Base-by-base conservation (phyloP, 2,888 invertebrate species). In the Hydriomena furcata region DNA sequence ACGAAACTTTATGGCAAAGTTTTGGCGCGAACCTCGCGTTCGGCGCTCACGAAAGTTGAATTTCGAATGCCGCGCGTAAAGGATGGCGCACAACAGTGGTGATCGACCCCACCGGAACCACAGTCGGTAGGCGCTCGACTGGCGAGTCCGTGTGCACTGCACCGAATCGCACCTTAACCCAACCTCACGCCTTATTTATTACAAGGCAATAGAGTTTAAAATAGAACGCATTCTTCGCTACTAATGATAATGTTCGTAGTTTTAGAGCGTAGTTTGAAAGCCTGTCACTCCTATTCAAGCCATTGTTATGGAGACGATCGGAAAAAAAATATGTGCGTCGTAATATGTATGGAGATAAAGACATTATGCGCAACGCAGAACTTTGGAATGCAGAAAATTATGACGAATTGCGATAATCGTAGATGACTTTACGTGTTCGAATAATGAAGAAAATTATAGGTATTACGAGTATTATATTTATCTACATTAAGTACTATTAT, bases 31-130 rank as follows among this genome's bases (percentile, higher is more conserved):
- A 79, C 51, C 61, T 65, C 60, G 65, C 76, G 73, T 71, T 59
- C 72, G 71, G 57, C 63, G 68, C 71, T 66, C 70, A 60, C 70
- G 73, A 78, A 71, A 73, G 73, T 67, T 65, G 69, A 70, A 66
- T 70, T 75, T 69, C 69, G 68, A 79, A 75, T 75, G 76, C 66
- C 71, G 67, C 70, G 62, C 60, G 76, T 84, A 79, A 84, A 80
- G 84, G 76, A 66, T 66, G 66, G 80, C 69, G 73, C 73, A 80
- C 82, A 82, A 60, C 68, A 58, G 63, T 80, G 81, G 87, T 88
- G 87, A 89, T 86, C 88, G 89, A 88, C 91, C 90, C 91, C 79
- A 91, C 91, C 91, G 91, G 91, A 91, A 91, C 85, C 85, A 90
- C 90, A 90, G 73, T 91, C 83, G 82, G 82, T 87, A 82, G 82